Base-by-base conservation (phyloP, 64 coral and sea anemone genomes). In the Hydrozoanthus tunicans region DNA sequence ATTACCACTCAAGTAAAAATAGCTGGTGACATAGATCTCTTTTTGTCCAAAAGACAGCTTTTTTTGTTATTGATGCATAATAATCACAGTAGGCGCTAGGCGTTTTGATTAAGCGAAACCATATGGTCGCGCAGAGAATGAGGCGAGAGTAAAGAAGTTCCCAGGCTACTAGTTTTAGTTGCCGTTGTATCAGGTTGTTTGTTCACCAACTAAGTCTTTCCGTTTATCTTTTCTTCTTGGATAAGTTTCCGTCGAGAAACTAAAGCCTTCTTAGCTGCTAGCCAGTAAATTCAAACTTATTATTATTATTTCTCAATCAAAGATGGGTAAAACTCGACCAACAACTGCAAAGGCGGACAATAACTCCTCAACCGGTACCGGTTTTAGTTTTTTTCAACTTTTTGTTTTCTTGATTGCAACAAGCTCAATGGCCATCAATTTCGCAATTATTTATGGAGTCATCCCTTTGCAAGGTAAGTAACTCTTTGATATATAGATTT, bases 361-460 rank as follows among this genome's bases (percentile, higher is more conserved):
- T 62, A 86, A 88, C 55, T 43, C 84, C 0, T 3, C 84, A 7
- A 74, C 24, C 58, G 92, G 94, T 2, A 43, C 32, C 67, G 78
- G 89, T 4, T 91, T 96, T 53, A 90, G 89, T 20, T 81, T 91
- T 58, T 96, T 96, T 72, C 95, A 96, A 81, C 62, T 96, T 69
- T 91, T 96, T 81, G 92, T 96, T 83, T 96, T 96, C 80, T 73
- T 96, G 73, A 96, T 96, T 43, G 95, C 95, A 6, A 96, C 92
- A 51, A 77, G 76, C 12, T 96, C 95, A 3, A 94, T 96, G 92
- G 92, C 95, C 6, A 96, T 96, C 53, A 96, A 96, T 73, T 79
- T 96, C 84, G 95, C 89, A 3, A 96, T 96, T 13, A 73, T 96
- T 6, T 93, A 90, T 51, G 95, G 95, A 26, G 71, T 83, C 32